Evolutionary conservation across 2,888 invertebrate species (phyloP).

Genomic region (Pollenia griseotomentosa): DNA sequence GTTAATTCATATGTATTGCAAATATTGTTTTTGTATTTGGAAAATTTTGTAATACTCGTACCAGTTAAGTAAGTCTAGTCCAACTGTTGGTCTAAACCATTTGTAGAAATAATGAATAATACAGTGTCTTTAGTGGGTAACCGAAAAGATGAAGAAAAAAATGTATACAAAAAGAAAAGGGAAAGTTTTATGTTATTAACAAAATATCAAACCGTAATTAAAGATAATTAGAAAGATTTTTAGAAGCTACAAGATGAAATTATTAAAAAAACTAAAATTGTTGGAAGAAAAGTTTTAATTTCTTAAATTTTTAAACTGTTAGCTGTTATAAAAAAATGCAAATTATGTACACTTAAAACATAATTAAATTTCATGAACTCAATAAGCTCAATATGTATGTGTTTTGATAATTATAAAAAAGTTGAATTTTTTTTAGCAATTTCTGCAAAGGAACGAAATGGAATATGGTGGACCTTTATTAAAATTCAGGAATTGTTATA

Average conservation of each 20-base stretch:
- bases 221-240: too few species aligned
- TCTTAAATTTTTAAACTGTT: too few species aligned
- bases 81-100: not conserved
- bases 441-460: too few species aligned
- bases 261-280: not conserved
- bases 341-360: too few species aligned
- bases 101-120: slow-evolving; percentile 1
- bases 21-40: slow-evolving; percentile 25
- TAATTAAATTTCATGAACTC: too few species aligned
- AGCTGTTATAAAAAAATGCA: too few species aligned
- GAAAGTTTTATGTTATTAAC: slow-evolving; percentile 30
- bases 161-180: not conserved
- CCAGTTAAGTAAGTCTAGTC: not conserved
- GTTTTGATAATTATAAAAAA: too few species aligned
- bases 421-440: too few species aligned
- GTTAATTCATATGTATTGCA: not conserved
- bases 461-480: too few species aligned
- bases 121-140: slow-evolving; percentile 10
- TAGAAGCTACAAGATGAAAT: not conserved
- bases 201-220: not conserved
- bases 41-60: not conserved
- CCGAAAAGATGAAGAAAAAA: not conserved
- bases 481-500: too few species aligned
- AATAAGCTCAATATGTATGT: too few species aligned
- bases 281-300: not conserved